Conservation (phyloP, 1,140 invertebrate species). For the Megalonaias nervosa region DNA sequence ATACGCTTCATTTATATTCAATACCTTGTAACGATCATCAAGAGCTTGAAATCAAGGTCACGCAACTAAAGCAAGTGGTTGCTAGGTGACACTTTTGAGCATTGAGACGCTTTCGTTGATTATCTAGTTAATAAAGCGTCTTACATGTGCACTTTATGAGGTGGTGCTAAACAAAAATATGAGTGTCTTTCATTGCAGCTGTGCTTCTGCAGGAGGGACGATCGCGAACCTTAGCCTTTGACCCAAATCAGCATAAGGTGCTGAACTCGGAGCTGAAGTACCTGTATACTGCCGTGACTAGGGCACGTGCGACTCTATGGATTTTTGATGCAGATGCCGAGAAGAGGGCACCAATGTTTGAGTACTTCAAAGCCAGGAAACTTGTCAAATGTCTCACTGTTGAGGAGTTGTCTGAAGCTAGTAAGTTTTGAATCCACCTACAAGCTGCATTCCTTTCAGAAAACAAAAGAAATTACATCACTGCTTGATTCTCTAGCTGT, state of each 20-base stretch:
- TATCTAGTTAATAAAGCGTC: too few relatives aligned
- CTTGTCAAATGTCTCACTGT: slow-evolving; percentile 28
- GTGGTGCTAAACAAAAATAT: too few relatives aligned
- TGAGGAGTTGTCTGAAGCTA: slow-evolving; percentile 12
- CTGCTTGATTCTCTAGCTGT: too few relatives aligned
- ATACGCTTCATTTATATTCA: too few relatives aligned
- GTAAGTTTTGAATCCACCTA: not conserved
- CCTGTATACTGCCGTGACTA: slow-evolving; percentile 60
- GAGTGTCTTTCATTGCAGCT: slow-evolving; percentile 27
- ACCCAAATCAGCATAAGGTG: slow-evolving; percentile 51
- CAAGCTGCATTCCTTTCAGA: too few relatives aligned
- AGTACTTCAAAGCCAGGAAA: slow-evolving; percentile 51
- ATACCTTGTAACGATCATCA: too few relatives aligned
- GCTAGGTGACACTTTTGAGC: too few relatives aligned
- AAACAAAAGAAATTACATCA: too few relatives aligned
- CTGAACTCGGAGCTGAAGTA: slow-evolving; percentile 59
- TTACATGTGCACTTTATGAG: too few relatives aligned
- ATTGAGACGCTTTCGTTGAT: too few relatives aligned
- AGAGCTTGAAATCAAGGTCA: too few relatives aligned
- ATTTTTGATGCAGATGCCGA: slow-evolving; percentile 57
- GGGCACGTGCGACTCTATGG: slow-evolving; percentile 59
- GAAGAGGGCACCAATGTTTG: slow-evolving; percentile 58
- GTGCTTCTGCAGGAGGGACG: slow-evolving; percentile 18
- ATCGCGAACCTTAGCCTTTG: slow-evolving; percentile 47
- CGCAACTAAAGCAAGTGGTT: too few relatives aligned